These are phyloP conservation scores for Pristionchus entomophagus DNA, from an alignment of 2,888 invertebrate species.

Conservation along the genomic window DNA sequence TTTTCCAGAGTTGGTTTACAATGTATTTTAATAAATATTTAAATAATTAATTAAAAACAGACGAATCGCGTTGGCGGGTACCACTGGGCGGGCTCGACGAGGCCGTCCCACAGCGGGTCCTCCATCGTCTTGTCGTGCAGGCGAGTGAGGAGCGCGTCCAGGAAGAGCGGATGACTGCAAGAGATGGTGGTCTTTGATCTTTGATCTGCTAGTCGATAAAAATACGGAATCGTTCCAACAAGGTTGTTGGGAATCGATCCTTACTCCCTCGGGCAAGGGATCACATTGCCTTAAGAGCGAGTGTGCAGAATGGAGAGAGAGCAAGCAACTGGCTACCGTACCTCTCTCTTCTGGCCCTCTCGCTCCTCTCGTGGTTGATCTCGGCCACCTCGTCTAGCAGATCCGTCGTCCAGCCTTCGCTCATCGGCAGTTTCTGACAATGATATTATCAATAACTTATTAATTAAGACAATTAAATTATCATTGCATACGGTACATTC, in stretches of 20 bases:
- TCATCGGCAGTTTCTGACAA: background rate
- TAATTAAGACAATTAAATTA: too few species aligned
- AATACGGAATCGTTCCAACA: too few species aligned
- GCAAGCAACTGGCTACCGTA: too few species aligned
- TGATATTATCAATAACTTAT: background rate
- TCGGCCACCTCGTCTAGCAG: background rate
- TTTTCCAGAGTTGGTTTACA: too few species aligned
- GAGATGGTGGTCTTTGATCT: background rate
- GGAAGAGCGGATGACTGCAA: constrained; percentile 26
- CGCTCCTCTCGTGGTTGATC: background rate
- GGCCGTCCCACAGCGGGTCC: background rate
- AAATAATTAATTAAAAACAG: too few species aligned
- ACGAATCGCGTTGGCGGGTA: constrained; percentile 28
- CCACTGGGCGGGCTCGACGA: background rate
- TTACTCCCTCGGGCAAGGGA: too few species aligned
- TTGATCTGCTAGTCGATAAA: background rate
- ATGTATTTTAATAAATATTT: too few species aligned
- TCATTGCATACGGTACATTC: too few species aligned
- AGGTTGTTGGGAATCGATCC: too few species aligned
- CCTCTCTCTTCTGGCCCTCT: background rate
- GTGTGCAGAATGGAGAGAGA: too few species aligned
- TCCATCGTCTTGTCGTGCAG: background rate
- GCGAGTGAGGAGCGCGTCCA: constrained; percentile 21
- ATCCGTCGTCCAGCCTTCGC: constrained; percentile 6
- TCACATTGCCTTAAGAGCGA: too few species aligned